Evolutionary conservation across 2,797 vertebrate species (phyloP).

Genomic region (Falco rusticolus): DNA sequence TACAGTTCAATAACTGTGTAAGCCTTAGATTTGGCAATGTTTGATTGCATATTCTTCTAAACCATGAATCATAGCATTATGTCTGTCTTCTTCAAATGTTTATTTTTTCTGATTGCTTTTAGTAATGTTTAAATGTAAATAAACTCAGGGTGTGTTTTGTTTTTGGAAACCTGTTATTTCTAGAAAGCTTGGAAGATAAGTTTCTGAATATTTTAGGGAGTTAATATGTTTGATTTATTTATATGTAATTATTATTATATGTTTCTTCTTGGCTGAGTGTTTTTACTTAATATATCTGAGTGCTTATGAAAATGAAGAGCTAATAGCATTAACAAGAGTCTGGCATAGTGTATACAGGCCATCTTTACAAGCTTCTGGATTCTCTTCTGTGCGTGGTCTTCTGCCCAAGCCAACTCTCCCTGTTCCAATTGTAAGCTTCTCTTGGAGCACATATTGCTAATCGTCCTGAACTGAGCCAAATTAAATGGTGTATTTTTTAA

Average conservation of each 20-base stretch:
- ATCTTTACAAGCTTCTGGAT: constrained; percentile 29
- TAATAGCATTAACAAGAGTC: constrained; percentile 4
- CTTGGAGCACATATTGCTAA: constrained; percentile 44
- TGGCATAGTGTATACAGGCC: background rate
- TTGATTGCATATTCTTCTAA: background rate
- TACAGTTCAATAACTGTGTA: background rate
- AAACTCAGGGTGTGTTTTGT: background rate
- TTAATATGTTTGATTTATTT: background rate
- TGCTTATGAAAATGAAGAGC: constrained; percentile 32
- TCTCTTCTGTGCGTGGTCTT: background rate
- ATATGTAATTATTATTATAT: background rate
- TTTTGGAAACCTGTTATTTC: background rate
- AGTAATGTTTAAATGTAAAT: background rate
- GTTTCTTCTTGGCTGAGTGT: background rate
- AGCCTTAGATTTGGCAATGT: background rate
- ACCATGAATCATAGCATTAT: background rate
- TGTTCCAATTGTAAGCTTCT: constrained; percentile 20
- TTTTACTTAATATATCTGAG: background rate
- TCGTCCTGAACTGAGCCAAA: constrained; percentile 50
- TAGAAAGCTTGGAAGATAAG: background rate
- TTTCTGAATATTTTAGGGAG: background rate
- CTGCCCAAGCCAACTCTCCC: constrained; percentile 9
- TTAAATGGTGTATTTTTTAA: constrained; percentile 70
- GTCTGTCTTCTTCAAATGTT: background rate
- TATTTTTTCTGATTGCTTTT: background rate